These are phyloP conservation scores for Drosophila littoralis DNA, from an alignment of 1,140 invertebrate genomes.

Conservation along the genomic window DNA sequence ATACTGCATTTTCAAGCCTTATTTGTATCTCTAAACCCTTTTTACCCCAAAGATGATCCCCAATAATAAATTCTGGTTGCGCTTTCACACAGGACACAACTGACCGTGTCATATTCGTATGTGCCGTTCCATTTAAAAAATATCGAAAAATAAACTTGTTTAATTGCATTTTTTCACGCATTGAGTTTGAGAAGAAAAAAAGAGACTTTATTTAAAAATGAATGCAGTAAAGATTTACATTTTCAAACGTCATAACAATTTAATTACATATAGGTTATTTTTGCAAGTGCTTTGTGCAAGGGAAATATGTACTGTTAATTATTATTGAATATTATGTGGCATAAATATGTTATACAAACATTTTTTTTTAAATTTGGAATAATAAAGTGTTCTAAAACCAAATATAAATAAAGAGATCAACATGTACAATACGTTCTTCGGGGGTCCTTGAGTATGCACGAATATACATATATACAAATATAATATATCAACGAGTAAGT, in stretches of 20 bases:
- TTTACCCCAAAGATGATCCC: no score
- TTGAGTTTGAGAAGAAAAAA: slow-evolving; percentile 61
- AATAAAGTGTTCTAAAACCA: slow-evolving; percentile 26
- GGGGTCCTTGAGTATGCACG: slow-evolving; percentile 66
- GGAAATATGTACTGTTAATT: slow-evolving; percentile 50
- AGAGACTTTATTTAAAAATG: slow-evolving; percentile 55
- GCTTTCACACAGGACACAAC: no score
- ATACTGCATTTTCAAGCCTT: no score
- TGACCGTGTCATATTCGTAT: no score
- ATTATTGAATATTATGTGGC: slow-evolving; percentile 32
- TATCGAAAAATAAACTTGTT: no score
- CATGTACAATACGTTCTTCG: slow-evolving; percentile 52
- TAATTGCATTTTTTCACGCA: slow-evolving; percentile 60
- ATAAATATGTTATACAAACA: slow-evolving; percentile 25
- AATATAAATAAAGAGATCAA: slow-evolving; percentile 43
- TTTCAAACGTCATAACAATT: slow-evolving; percentile 41
- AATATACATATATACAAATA: slow-evolving; percentile 36
- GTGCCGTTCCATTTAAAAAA: not conserved
- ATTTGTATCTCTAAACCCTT: no score
- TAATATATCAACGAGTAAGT: slow-evolving; percentile 27
- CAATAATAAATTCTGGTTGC: no score
- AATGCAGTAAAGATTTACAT: slow-evolving; percentile 10
- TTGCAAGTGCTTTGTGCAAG: slow-evolving; percentile 67
- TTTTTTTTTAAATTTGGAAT: slow-evolving; percentile 24
- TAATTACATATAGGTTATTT: slow-evolving; percentile 28